Evolutionary conservation across 2,113 vertebrate species (phyloP), one percentile per base, ranked within the genome.

Genomic region (Aldabrachelys gigantea): DNA sequence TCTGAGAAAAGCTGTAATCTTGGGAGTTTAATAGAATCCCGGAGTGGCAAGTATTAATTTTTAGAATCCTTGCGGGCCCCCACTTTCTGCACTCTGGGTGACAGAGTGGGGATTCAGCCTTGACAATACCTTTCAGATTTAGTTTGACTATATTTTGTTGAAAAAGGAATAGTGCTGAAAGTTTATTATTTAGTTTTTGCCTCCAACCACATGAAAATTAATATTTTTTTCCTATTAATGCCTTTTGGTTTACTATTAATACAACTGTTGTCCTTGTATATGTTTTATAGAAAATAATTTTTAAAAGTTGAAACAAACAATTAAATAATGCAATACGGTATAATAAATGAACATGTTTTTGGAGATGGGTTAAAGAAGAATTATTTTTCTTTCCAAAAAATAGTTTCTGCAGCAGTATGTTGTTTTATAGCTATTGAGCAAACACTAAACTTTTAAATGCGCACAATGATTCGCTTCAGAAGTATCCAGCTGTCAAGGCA

Each of bases 401-500:
- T 87, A 90, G 89, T 86, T 90, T 92, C 54, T 69, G 21, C 90
- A 44, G 76, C 80, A 5, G 52, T 13, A 76, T 59, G 69, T 89
- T 92, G 21, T 87, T 83, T 59, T 62, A 82, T 92, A 57, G 50
- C 9, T 92, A 50, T 95, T 85, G 91, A 84, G 84, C 49, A 91
- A 89, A 81, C 89, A 85, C 14, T 92, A 88, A 88, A 92, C 86
- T 88, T 80, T 84, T 88, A 80, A 88, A 92, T 90, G 52, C 10
- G 6, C 78, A 65, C 59, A 75, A 8, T 88, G 80, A 80, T 87
- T 91, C 69, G 91, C 13, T 44, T 93, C 85, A 94, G 35, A 82
- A 90, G 78, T 83, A 91, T 92, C 87, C 93, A 91, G 93, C 81
- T 93, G 82, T 97, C 96, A 94, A 88, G 87, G 87, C 91, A 94